Evolutionary conservation across 1,140 invertebrate species (phyloP), one percentile per base, ranked within the genome.

Genomic region (Megalopta genalis): DNA sequence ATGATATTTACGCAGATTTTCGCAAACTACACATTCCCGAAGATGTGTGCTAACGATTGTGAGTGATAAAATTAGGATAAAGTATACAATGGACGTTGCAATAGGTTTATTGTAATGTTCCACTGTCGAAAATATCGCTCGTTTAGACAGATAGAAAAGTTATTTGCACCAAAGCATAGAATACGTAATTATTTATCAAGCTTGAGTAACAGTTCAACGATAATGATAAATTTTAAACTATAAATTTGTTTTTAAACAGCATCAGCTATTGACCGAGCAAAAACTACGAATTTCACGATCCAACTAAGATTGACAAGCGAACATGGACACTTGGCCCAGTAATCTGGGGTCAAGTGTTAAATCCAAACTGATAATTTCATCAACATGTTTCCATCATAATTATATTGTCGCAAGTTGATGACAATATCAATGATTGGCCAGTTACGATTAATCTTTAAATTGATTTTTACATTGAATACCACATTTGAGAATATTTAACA

Each of bases 261-360:
- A 52, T 57, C 21, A 57, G 0, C 64, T 75, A 80, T 69, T 72
- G 63, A 57, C 74, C 71, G 66, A 73, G 68, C 73, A 82, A 81
- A 79, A 72, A 88, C 85, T 89, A 77, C 73, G 63, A 81, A 86
- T 87, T 76, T 81, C 70, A 77, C 82, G 81, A 66, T 76, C 73
- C 42, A 83, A 80, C 81, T 82, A 80, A 87, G 66, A 76, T 77
- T 90, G 87, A 88, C 84, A 88, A 86, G 82, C 84, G 81, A 46
- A 75, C 73, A 76, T 78, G 81, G 75, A 81, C 81, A 82, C 85
- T 87, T 86, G 79, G 87, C 81, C 82, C 68, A 81, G 81, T 84
- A 79, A 79, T 86, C 86, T 67, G 62, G 71, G 91, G 90, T 92
- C 91, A 92, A 90, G 69, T 89, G 90, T 91, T 90, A 91, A 91